Evolutionary conservation across 2,113 vertebrate genomes (phyloP).

Genomic region (Seriola dumerili): DNA sequence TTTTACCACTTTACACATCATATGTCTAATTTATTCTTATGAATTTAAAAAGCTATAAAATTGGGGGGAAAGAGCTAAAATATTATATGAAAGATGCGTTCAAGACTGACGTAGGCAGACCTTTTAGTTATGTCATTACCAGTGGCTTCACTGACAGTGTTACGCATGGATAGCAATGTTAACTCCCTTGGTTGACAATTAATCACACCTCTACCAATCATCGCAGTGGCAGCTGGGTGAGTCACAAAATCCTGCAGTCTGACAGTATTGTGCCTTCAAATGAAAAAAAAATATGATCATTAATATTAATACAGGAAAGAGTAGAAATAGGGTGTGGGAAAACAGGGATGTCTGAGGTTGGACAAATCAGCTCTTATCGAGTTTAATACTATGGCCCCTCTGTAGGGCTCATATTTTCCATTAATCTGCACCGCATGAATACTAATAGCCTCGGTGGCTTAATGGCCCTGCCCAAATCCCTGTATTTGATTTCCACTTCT

Average conservation of each 20-base stretch:
- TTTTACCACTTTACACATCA: too few species aligned
- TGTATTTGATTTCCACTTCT: conserved; percentile 85
- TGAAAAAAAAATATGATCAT: conserved; percentile 69
- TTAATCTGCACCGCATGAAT: conserved; percentile 84
- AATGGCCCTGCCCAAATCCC: conserved; percentile 82
- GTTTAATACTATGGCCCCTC: conserved; percentile 82
- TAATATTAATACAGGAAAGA: conserved; percentile 80
- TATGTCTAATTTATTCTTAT: too few species aligned
- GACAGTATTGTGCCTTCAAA: conserved; percentile 70
- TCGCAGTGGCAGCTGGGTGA: conserved; percentile 52
- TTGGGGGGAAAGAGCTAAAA: too few species aligned
- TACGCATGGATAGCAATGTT: conserved; percentile 42
- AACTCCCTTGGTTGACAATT: conserved; percentile 55
- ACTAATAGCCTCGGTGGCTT: conserved; percentile 82
- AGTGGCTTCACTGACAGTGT: conserved; percentile 30
- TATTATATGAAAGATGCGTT: too few species aligned
- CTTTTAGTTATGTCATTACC: conserved; percentile 28
- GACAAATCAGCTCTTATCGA: conserved; percentile 81
- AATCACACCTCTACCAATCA: conserved; percentile 65
- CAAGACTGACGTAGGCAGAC: too few species aligned
- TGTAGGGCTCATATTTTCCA: conserved; percentile 81
- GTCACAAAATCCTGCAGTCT: conserved; percentile 59
- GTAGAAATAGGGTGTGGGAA: conserved; percentile 68
- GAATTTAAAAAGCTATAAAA: neutral
- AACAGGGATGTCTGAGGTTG: conserved; percentile 76